These are phyloP conservation scores for Magallana angulata DNA, from an alignment of 1,140 invertebrate genomes.

Conservation along the genomic window DNA sequence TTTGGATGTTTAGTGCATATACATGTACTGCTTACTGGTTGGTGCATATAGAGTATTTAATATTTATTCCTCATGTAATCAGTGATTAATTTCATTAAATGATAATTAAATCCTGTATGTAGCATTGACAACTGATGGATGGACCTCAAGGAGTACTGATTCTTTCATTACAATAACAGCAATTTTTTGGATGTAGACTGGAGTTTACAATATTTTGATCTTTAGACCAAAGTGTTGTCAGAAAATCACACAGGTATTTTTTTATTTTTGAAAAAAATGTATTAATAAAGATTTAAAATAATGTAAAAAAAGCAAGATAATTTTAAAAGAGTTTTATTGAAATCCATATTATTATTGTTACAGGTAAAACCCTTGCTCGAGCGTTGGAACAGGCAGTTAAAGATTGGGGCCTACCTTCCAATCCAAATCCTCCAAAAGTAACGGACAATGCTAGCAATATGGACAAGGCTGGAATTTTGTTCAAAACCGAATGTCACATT, in stretches of 20 bases:
- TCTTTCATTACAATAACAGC: conserved; percentile 46
- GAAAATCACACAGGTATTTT: conserved; percentile 29
- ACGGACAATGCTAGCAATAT: conserved; percentile 52
- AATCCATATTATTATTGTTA: conserved; percentile 1
- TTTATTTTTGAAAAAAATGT: neutral
- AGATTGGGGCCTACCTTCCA: conserved; percentile 40
- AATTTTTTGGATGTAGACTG: conserved; percentile 10
- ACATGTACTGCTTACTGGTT: no score
- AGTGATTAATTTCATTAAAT: no score
- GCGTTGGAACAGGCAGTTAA: conserved; percentile 41
- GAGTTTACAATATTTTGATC: neutral
- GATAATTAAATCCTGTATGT: conserved; percentile 6
- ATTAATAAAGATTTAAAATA: neutral
- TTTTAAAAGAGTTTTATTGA: neutral
- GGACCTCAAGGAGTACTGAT: conserved; percentile 31
- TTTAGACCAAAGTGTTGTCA: conserved; percentile 35
- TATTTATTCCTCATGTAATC: no score
- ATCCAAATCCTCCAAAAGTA: conserved; percentile 37
- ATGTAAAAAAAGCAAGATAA: neutral
- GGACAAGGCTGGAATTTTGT: conserved; percentile 33
- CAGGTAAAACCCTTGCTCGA: conserved; percentile 40
- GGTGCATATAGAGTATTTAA: no score
- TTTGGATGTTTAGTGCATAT: neutral
- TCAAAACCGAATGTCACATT: conserved; percentile 9
- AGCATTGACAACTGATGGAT: conserved; percentile 47